phyloP scores from a whole-genome alignment of 2,113 vertebrate genomes.

The Hemibagrus wyckioides region DNA sequence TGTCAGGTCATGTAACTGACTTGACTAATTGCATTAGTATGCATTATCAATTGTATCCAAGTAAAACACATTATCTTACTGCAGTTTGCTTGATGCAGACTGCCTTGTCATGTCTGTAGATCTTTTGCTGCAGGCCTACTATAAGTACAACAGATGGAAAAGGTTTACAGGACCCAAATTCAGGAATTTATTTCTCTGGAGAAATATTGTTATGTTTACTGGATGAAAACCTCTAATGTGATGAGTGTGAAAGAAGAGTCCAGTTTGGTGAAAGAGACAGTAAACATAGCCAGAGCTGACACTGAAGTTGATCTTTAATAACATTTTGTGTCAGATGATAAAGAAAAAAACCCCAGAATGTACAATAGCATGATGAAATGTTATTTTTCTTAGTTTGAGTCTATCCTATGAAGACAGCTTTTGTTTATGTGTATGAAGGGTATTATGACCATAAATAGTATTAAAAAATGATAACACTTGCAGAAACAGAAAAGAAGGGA shows the following conservation, averaged over 20 bases:
- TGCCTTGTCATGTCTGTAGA: conserved; percentile 1
- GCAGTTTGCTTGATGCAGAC: neutral
- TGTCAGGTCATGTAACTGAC: conserved; percentile 18
- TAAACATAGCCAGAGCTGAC: conserved; percentile 1
- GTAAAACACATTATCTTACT: neutral
- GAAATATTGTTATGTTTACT: conserved; percentile 43
- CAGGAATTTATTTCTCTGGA: conserved; percentile 19
- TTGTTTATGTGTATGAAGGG: neutral
- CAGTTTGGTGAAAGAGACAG: neutral
- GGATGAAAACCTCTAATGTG: conserved; percentile 4
- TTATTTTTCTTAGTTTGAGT: neutral
- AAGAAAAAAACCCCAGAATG: neutral
- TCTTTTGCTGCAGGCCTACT: conserved; percentile 1
- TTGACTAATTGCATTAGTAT: conserved; percentile 17
- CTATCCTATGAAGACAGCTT: neutral
- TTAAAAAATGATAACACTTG: neutral
- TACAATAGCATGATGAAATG: neutral
- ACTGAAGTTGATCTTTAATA: neutral
- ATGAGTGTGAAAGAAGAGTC: conserved; percentile 37
- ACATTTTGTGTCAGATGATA: neutral
- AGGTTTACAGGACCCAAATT: neutral
- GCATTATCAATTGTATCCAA: neutral
- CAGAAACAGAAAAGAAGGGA: neutral
- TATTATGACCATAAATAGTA: neutral
- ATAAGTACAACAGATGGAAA: conserved; percentile 25